A percentile compares a stretch with the other conserved stretches of the same genome.
Conservation (phyloP, 2,797 vertebrate genomes). For the Falco peregrinus region DNA sequence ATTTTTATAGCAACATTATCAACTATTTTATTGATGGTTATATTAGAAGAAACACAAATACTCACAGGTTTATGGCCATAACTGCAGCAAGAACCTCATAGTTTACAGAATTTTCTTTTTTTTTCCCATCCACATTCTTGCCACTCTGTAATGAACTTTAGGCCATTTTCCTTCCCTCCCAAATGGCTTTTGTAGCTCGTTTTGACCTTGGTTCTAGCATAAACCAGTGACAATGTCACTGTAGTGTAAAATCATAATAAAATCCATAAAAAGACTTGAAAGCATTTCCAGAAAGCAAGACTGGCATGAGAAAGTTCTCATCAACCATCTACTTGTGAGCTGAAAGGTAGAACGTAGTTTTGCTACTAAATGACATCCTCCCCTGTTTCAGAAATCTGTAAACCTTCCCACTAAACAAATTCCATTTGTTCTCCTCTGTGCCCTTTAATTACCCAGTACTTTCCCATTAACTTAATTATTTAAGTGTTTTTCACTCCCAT, state of each 20-base stretch:
- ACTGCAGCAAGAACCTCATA: neutral
- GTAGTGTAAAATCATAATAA: neutral
- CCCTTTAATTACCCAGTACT: constrained; percentile 30
- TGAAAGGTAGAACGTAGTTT: neutral
- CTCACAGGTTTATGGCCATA: neutral
- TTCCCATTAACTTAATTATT: constrained; percentile 56
- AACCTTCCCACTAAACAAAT: neutral
- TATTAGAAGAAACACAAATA: neutral
- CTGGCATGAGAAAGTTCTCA: neutral
- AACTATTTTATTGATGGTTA: neutral
- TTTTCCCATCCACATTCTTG: neutral
- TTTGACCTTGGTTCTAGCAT: neutral
- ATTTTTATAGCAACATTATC: neutral
- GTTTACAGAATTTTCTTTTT: neutral
- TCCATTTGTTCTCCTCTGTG: constrained; percentile 15
- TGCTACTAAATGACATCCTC: neutral
- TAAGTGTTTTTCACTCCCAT: constrained; percentile 19
- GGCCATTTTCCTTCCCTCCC: neutral
- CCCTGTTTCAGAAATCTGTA: neutral
- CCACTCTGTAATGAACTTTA: neutral
- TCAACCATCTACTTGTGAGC: neutral
- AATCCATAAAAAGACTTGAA: neutral
- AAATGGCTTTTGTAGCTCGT: neutral
- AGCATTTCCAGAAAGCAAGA: neutral
- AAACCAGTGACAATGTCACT: neutral